These are phyloP conservation scores for Parauchenoglanis ngamensis DNA, from an alignment of 2,797 vertebrate species.

Conservation along the genomic window DNA sequence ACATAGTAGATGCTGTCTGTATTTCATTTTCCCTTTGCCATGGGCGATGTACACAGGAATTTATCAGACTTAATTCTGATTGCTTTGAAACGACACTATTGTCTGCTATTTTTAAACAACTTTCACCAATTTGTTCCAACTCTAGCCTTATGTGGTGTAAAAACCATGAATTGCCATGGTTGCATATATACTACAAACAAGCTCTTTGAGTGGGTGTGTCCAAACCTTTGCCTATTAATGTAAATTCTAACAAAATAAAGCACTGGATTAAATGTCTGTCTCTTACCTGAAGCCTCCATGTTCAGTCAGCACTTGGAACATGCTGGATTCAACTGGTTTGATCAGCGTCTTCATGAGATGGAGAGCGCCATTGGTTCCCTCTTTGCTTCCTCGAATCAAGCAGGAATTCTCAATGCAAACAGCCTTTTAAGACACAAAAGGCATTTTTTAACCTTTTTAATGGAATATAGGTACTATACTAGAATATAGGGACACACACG, in stretches of 20 bases:
- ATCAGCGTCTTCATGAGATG: conserved; percentile 86
- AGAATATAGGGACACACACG: not conserved
- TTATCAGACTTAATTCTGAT: not conserved
- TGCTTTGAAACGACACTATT: not conserved
- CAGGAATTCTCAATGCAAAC: conserved; percentile 96
- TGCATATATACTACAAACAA: not conserved
- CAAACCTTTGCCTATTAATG: not conserved
- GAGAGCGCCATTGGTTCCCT: conserved; percentile 91
- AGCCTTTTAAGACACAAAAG: conserved; percentile 66
- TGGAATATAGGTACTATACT: not conserved
- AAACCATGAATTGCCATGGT: not conserved
- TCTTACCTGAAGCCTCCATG: conserved; percentile 89
- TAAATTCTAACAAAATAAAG: not conserved
- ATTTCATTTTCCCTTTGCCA: not conserved
- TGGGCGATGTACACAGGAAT: not conserved
- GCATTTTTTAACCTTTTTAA: not conserved
- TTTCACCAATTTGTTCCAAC: not conserved
- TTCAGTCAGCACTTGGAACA: conserved; percentile 82
- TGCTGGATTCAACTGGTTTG: conserved; percentile 81
- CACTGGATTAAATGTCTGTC: not conserved
- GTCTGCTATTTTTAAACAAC: not conserved
- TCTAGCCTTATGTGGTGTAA: no score
- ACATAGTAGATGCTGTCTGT: not conserved
- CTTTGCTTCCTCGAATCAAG: conserved; percentile 92
- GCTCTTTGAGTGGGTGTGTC: not conserved